These are phyloP conservation scores for Parasteatoda tepidariorum DNA, from an alignment of 1,140 invertebrate species.

Conservation along the genomic window DNA sequence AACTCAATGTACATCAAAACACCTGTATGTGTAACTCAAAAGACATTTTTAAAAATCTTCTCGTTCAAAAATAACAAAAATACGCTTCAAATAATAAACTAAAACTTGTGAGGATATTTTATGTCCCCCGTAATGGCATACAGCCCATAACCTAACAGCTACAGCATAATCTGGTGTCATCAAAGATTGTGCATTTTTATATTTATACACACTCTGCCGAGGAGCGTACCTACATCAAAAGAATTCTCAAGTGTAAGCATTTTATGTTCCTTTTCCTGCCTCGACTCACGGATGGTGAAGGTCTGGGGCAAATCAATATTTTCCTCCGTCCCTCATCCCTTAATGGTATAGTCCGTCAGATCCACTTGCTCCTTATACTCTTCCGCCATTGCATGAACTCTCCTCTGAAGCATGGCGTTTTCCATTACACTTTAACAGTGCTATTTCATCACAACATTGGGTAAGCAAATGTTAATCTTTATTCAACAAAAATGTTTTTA, in stretches of 20 bases:
- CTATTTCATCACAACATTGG: too few species aligned
- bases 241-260: neutral
- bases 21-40: too few species aligned
- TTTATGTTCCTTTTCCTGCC: neutral
- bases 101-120: too few species aligned
- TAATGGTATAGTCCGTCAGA: constrained; percentile 38
- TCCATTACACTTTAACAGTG: neutral
- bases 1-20: too few species aligned
- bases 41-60: too few species aligned
- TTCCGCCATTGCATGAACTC: constrained; percentile 36
- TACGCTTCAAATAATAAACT: too few species aligned
- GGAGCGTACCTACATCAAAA: neutral
- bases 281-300: neutral
- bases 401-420: constrained; percentile 13
- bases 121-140: too few species aligned
- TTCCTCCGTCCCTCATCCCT: constrained; percentile 26
- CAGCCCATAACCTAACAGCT: too few species aligned
- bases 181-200: neutral
- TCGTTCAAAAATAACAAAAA: too few species aligned
- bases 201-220: neutral
- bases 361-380: constrained; percentile 29
- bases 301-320: constrained; percentile 34
- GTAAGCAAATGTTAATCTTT: too few species aligned
- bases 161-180: too few species aligned
- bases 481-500: too few species aligned